Evolutionary conservation across 2,888 invertebrate genomes (phyloP).

Genomic region (Didymodactylos carnosus): DNA sequence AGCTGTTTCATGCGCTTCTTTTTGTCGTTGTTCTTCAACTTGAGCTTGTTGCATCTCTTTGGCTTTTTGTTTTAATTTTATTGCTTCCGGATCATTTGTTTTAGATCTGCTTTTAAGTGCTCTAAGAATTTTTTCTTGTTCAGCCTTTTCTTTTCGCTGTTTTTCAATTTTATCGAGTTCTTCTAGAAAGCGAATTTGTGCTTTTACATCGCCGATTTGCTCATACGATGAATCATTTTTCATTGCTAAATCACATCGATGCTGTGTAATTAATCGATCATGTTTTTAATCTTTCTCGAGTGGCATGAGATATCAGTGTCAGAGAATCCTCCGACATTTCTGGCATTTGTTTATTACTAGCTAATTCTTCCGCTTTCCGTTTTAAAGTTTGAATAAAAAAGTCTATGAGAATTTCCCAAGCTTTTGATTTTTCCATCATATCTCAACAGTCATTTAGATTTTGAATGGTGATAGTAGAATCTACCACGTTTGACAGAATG

Average conservation of each 20-base stretch:
- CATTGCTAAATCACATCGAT: constrained; percentile 12
- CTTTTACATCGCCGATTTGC: constrained; percentile 12
- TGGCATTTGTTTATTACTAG: background rate
- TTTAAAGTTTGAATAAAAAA: too few species aligned
- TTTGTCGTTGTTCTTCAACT: constrained; percentile 73
- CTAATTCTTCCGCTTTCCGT: constrained; percentile 5
- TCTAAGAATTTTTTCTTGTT: constrained; percentile 11
- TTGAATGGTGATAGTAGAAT: too few species aligned
- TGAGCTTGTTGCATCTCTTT: constrained; percentile 69
- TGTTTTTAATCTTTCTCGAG: constrained; percentile 8
- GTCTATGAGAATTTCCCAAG: too few species aligned
- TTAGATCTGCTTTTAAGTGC: constrained; percentile 14
- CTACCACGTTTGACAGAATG: too few species aligned
- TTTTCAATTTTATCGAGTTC: constrained; percentile 13
- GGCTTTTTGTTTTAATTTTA: constrained; percentile 13
- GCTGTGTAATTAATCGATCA: background rate
- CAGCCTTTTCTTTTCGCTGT: constrained; percentile 10
- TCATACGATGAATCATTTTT: constrained; percentile 3
- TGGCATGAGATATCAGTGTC: constrained; percentile 7
- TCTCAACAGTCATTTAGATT: too few species aligned
- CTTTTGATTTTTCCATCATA: too few species aligned
- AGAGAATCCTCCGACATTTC: constrained; percentile 1
- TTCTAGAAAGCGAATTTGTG: constrained; percentile 13
- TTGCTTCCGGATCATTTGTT: constrained; percentile 6
- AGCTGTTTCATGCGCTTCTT: constrained; percentile 83